These are phyloP conservation scores for Galerucella calmariensis DNA, from an alignment of 2,888 invertebrate species.

Conservation along the genomic window DNA sequence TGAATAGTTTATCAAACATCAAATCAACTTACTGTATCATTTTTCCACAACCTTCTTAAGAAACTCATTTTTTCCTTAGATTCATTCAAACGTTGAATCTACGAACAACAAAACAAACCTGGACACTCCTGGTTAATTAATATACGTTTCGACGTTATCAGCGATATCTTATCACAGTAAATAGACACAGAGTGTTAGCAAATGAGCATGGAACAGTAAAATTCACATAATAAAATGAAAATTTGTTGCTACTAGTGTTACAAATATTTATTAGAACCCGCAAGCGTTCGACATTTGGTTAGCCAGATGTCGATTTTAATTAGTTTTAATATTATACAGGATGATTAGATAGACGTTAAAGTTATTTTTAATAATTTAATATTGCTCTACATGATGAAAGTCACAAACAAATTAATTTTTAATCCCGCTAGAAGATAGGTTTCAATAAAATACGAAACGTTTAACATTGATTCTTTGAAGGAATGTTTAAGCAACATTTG, in stretches of 20 bases:
- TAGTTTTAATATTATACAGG: background rate
- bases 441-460: too few relatives aligned
- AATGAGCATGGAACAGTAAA: background rate
- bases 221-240: background rate
- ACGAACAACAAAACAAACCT: constrained; percentile 8
- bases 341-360: background rate
- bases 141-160: background rate
- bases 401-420: too few relatives aligned
- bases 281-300: background rate
- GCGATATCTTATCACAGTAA: constrained; percentile 12
- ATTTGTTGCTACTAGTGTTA: background rate
- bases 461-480: too few relatives aligned
- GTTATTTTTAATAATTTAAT: background rate
- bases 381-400: too few relatives aligned
- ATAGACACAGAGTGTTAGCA: background rate
- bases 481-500: too few relatives aligned
- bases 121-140: background rate
- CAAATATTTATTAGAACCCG: background rate
- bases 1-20: background rate
- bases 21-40: constrained; percentile 11
- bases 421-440: too few relatives aligned
- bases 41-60: constrained; percentile 13
- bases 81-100: background rate
- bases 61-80: constrained; percentile 6
- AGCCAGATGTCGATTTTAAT: background rate